Conservation (phyloP, 2,888 invertebrate species). For the Napeogenes inachia region DNA sequence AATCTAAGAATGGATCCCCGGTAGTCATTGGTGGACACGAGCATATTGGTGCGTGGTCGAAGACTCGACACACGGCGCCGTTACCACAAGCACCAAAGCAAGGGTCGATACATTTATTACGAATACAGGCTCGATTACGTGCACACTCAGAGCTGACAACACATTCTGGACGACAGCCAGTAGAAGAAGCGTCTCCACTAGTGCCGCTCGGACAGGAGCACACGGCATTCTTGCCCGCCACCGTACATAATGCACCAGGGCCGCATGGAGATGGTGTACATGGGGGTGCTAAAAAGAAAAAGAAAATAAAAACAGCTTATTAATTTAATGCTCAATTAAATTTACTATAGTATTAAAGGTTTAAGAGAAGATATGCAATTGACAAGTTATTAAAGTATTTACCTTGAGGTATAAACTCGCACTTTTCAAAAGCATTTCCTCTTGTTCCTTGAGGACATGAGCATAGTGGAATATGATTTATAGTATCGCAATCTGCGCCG, state of each 20-base stretch:
- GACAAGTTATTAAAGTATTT: slow-evolving; percentile 25
- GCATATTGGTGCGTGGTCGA: slow-evolving; percentile 81
- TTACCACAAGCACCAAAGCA: slow-evolving; percentile 90
- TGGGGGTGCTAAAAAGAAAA: slow-evolving; percentile 69
- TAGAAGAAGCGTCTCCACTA: slow-evolving; percentile 84
- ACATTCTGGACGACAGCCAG: slow-evolving; percentile 89
- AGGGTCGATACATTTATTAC: slow-evolving; percentile 88
- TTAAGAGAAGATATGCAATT: neutral
- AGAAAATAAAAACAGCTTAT: neutral
- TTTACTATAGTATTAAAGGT: neutral
- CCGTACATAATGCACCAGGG: slow-evolving; percentile 83
- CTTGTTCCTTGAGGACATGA: slow-evolving; percentile 85
- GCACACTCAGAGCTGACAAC: slow-evolving; percentile 89
- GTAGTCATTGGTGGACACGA: slow-evolving; percentile 83
- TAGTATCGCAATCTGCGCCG: slow-evolving; percentile 86
- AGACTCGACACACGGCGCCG: slow-evolving; percentile 83
- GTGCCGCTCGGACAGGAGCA: slow-evolving; percentile 88
- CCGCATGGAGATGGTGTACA: slow-evolving; percentile 88
- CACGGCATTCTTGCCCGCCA: slow-evolving; percentile 77
- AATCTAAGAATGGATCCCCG: slow-evolving; percentile 90
- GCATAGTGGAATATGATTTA: slow-evolving; percentile 83
- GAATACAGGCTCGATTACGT: slow-evolving; percentile 85
- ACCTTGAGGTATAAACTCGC: slow-evolving; percentile 65
- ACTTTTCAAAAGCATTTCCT: slow-evolving; percentile 82
- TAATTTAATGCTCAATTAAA: neutral